phyloP scores from a whole-genome alignment of 2,888 invertebrate species.

The Epicampocera succincta region DNA sequence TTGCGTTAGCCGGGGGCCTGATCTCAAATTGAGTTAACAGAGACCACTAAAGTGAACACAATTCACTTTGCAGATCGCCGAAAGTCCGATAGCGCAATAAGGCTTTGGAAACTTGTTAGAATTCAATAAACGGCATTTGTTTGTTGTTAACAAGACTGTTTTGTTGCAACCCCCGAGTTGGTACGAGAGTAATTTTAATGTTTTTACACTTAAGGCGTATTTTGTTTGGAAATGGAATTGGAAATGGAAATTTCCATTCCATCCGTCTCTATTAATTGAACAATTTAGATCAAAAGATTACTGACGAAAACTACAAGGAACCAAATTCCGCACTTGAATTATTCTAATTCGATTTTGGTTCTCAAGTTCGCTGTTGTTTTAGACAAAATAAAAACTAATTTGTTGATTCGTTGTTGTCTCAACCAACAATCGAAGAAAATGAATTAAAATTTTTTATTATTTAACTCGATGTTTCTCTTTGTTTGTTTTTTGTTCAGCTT shows the following conservation, averaged over 20 bases:
- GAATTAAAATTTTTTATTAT: slow-evolving; percentile 47
- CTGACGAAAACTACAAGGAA: slow-evolving; percentile 17
- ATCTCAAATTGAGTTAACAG: slow-evolving; percentile 18
- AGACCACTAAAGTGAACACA: slow-evolving; percentile 21
- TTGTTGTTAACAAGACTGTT: slow-evolving; percentile 50
- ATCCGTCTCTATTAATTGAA: slow-evolving; percentile 55
- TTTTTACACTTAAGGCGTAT: not conserved
- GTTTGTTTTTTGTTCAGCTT: slow-evolving; percentile 14
- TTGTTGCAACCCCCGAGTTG: not conserved
- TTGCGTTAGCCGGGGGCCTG: slow-evolving; percentile 19
- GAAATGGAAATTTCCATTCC: slow-evolving; percentile 27
- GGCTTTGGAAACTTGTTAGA: slow-evolving; percentile 56
- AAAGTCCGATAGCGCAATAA: slow-evolving; percentile 35
- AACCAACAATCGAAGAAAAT: slow-evolving; percentile 44
- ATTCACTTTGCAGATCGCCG: slow-evolving; percentile 61
- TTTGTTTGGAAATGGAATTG: slow-evolving; percentile 20
- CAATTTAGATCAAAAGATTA: slow-evolving; percentile 65
- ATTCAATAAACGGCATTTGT: slow-evolving; percentile 52
- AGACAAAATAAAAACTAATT: slow-evolving; percentile 27
- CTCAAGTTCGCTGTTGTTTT: slow-evolving; percentile 33
- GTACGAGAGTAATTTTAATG: slow-evolving; percentile 5
- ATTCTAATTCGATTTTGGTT: slow-evolving; percentile 26
- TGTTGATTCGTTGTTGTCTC: slow-evolving; percentile 29
- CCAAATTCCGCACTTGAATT: slow-evolving; percentile 39
- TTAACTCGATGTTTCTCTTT: slow-evolving; percentile 47